phyloP scores from a whole-genome alignment of 2,113 vertebrate genomes.

The Astur gentilis region DNA sequence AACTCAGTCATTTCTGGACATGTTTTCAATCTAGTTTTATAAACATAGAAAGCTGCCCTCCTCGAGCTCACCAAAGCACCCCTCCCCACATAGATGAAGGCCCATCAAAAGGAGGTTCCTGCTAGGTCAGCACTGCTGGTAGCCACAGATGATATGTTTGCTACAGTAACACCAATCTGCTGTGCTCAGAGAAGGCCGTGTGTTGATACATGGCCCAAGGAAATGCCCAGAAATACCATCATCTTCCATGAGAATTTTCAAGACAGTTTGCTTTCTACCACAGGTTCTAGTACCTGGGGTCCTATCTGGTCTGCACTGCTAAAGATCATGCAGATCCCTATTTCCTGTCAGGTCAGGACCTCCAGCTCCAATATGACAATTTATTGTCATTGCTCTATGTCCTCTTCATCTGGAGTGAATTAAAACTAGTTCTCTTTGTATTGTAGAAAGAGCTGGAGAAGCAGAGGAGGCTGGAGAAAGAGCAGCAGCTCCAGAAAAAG shows the following conservation, averaged over 20 bases:
- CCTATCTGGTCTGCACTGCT: not conserved
- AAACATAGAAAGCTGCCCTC: not conserved
- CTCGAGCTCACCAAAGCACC: not conserved
- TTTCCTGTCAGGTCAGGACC: not conserved
- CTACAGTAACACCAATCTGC: not conserved
- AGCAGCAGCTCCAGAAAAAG: conserved; percentile 71
- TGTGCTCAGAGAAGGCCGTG: not conserved
- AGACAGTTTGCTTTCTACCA: not conserved
- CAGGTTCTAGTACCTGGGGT: not conserved
- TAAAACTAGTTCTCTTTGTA: not conserved
- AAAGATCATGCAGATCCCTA: not conserved
- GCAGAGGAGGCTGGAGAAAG: conserved; percentile 74
- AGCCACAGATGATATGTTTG: not conserved
- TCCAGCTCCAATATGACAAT: not conserved
- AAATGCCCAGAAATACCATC: not conserved
- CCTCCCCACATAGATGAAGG: not conserved
- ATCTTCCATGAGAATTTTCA: not conserved
- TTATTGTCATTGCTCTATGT: not conserved
- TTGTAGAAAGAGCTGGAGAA: conserved; percentile 86
- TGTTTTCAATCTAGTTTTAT: not conserved
- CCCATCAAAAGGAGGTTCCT: not conserved
- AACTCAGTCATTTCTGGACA: not conserved
- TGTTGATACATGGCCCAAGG: not conserved
- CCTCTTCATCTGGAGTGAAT: not conserved
- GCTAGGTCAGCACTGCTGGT: not conserved